Evolutionary conservation across 2,797 vertebrate species (phyloP).

Genomic region (Pseudochromis fuscus): DNA sequence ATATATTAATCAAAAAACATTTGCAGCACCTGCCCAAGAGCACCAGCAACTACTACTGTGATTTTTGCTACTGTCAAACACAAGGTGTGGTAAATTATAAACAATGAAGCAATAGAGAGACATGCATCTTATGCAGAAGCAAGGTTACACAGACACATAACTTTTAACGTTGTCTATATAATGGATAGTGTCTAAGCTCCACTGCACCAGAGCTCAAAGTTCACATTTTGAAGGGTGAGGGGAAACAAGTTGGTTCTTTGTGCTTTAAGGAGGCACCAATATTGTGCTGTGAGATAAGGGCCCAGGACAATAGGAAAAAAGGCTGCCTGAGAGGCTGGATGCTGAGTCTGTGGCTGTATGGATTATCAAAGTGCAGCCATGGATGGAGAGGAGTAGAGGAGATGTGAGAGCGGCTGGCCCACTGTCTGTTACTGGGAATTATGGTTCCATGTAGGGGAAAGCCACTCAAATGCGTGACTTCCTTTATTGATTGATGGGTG

Average conservation of each 20-base stretch:
- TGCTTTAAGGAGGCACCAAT: constrained; percentile 46
- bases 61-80: background rate
- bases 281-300: constrained; percentile 63
- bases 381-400: constrained; percentile 40
- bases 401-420: constrained; percentile 42
- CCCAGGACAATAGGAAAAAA: constrained; percentile 61
- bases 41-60: background rate
- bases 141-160: background rate
- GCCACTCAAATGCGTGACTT: constrained; percentile 73
- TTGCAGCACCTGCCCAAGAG: background rate
- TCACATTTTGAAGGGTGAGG: constrained; percentile 51
- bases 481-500: constrained; percentile 78
- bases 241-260: constrained; percentile 62
- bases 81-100: constrained; percentile 20
- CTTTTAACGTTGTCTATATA: constrained; percentile 35
- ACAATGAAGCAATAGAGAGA: constrained; percentile 6
- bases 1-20: background rate
- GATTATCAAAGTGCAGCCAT: constrained; percentile 70
- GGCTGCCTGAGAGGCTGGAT: constrained; percentile 35
- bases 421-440: constrained; percentile 57
- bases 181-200: constrained; percentile 17
- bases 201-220: constrained; percentile 49
- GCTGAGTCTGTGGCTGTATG: constrained; percentile 50
- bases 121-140: background rate
- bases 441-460: constrained; percentile 58